Percentiles rank a stretch among this genome's conserved stretches.
Conservation (phyloP, 2,888 invertebrate genomes). For the Apodemia mormo region DNA sequence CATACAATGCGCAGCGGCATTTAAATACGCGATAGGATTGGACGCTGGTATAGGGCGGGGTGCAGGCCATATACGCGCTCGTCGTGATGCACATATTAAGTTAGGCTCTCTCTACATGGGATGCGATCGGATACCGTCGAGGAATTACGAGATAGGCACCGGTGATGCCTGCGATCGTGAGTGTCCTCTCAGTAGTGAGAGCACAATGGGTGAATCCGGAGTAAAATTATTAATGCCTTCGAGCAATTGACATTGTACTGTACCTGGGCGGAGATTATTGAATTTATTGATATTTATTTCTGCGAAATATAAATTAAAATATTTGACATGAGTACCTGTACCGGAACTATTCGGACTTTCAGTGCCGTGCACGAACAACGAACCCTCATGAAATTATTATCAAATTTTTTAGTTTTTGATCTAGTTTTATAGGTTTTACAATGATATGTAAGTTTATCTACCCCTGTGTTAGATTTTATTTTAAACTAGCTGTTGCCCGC, state of each 20-base stretch:
- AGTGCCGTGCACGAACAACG: no score
- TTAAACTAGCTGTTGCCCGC: no score
- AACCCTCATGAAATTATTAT: no score
- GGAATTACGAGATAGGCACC: constrained; percentile 68
- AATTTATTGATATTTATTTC: constrained; percentile 7
- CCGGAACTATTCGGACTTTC: no score
- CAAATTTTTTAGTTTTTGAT: no score
- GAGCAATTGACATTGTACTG: constrained; percentile 55
- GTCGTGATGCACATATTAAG: constrained; percentile 82
- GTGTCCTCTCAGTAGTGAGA: constrained; percentile 54
- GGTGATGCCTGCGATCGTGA: constrained; percentile 70
- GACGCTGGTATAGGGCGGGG: constrained; percentile 66
- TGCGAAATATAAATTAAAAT: neutral
- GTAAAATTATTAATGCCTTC: constrained; percentile 61
- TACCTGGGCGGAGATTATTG: constrained; percentile 1
- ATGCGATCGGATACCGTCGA: constrained; percentile 54
- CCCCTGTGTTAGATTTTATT: no score
- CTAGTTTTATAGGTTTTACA: no score
- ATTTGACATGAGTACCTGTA: no score
- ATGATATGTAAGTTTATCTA: no score
- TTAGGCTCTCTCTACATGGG: constrained; percentile 73
- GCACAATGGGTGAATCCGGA: constrained; percentile 58
- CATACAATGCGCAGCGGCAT: constrained; percentile 74
- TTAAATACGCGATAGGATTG: constrained; percentile 78
- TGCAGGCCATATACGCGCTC: constrained; percentile 69